Conservation (phyloP, 2,113 vertebrate genomes). For the Otocyon megalotis region DNA sequence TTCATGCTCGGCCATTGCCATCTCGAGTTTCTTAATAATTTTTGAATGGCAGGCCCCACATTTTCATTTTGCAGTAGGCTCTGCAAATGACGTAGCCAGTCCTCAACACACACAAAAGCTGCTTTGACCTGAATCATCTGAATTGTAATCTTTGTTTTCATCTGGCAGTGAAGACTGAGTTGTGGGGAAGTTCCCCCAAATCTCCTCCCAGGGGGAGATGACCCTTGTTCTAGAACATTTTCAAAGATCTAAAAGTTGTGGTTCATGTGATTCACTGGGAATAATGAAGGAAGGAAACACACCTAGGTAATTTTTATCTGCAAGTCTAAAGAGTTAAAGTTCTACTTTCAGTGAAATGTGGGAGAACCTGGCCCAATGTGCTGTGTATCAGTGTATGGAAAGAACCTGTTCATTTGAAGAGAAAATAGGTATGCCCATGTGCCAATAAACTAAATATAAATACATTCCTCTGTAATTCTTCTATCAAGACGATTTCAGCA, state of each 20-base stretch:
- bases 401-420: slow-evolving; percentile 36
- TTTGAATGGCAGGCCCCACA: not conserved
- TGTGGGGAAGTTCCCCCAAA: not conserved
- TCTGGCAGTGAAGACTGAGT: not conserved
- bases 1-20: not conserved
- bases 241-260: not conserved
- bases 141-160: not conserved
- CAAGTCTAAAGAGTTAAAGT: slow-evolving; percentile 21
- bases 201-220: not conserved
- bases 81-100: not conserved
- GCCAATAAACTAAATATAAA: slow-evolving; percentile 28
- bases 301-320: not conserved
- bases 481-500: slow-evolving; percentile 45
- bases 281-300: not conserved
- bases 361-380: not conserved
- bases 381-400: not conserved
- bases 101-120: not conserved
- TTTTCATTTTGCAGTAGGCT: not conserved
- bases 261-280: not conserved
- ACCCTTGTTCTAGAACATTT: slow-evolving; percentile 24
- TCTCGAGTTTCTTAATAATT: not conserved
- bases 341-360: not conserved
- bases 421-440: not conserved
- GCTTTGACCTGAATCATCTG: slow-evolving; percentile 4
- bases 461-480: slow-evolving; percentile 11